These are phyloP conservation scores for Coptodon bakossiorum DNA, from an alignment of 2,113 vertebrate species.

Conservation along the genomic window DNA sequence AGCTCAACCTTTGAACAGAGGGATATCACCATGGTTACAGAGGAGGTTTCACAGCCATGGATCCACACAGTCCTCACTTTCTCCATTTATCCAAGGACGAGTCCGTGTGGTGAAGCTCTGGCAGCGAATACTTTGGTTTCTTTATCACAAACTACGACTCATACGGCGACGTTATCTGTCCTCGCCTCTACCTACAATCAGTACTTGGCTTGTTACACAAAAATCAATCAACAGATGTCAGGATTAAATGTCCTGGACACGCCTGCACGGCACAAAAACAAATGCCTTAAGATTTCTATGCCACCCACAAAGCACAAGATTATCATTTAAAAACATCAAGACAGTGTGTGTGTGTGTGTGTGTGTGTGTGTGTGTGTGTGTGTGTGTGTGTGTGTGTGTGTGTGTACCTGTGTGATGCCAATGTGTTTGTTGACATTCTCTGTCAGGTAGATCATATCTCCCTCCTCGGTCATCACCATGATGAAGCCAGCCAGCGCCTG, in stretches of 20 bases:
- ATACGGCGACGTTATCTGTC: fast-evolving
- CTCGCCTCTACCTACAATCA: neutral
- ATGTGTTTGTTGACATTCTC: slow-evolving; percentile 84
- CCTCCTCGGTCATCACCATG: slow-evolving; percentile 81
- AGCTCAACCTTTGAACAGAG: neutral
- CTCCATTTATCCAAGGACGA: neutral
- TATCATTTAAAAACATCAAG: neutral
- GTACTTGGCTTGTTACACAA: neutral
- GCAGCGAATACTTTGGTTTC: neutral
- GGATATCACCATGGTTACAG: neutral
- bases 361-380: fast-evolving
- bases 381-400: neutral
- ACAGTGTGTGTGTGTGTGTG: neutral
- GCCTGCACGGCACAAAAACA: neutral
- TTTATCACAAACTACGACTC: neutral
- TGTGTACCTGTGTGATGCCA: slow-evolving; percentile 80
- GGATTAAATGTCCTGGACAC: neutral
- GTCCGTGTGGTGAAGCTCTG: neutral
- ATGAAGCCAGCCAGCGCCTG: slow-evolving; percentile 81
- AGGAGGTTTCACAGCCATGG: neutral
- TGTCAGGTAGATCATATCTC: slow-evolving; percentile 85
- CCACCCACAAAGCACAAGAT: neutral
- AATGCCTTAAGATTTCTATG: neutral
- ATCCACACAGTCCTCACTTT: neutral
- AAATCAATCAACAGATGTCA: neutral